A percentile compares a stretch with the other conserved stretches of the same genome.
phyloP scores from a whole-genome alignment of 2,888 invertebrate species.

The Hedychridium roseum region DNA sequence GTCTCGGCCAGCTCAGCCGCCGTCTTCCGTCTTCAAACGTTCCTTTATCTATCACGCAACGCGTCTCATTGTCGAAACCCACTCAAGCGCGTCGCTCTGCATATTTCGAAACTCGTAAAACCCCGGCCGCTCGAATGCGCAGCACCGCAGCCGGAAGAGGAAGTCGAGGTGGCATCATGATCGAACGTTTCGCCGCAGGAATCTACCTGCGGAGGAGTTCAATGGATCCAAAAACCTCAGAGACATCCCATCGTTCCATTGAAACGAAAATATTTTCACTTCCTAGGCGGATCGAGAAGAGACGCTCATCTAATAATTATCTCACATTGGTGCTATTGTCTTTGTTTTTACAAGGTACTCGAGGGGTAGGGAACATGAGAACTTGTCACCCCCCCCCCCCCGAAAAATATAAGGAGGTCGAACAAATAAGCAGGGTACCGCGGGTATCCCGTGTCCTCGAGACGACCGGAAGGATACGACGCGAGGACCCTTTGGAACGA shows the following conservation, averaged over 20 bases:
- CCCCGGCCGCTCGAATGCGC: slow-evolving; percentile 18
- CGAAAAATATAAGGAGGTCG: too few species aligned
- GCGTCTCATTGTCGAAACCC: slow-evolving; percentile 32
- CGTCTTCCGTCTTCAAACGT: slow-evolving; percentile 6
- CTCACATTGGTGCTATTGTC: too few species aligned
- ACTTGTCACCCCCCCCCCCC: too few species aligned
- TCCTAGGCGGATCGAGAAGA: too few species aligned
- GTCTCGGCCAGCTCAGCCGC: not conserved
- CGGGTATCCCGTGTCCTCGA: too few species aligned
- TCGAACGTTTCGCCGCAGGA: slow-evolving; percentile 25
- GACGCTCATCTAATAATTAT: too few species aligned
- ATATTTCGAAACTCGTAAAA: slow-evolving; percentile 39
- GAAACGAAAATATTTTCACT: too few species aligned
- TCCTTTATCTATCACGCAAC: slow-evolving; percentile 34
- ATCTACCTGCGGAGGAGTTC: not conserved
- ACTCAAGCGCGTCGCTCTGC: slow-evolving; percentile 37
- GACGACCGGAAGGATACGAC: slow-evolving; percentile 39
- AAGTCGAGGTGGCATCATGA: slow-evolving; percentile 18
- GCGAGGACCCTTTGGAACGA: slow-evolving; percentile 34
- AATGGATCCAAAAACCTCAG: not conserved
- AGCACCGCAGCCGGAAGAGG: slow-evolving; percentile 11
- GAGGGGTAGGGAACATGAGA: too few species aligned
- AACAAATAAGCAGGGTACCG: too few species aligned
- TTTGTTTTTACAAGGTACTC: too few species aligned
- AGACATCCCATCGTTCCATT: too few species aligned